phyloP scores from a whole-genome alignment of 2,113 vertebrate genomes.

The Dipodomys spectabilis region DNA sequence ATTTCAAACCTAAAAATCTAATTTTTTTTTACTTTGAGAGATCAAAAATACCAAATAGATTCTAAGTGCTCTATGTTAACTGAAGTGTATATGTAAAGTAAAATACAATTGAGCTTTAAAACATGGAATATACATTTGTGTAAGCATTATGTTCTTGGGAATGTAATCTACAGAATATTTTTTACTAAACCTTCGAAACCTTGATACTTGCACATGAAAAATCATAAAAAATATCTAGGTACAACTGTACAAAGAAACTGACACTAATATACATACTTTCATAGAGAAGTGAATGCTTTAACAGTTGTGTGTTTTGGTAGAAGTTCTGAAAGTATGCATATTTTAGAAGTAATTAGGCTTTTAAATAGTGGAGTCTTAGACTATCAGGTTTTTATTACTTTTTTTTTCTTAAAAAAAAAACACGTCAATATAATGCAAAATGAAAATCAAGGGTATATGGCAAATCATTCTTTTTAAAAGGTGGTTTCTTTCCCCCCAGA shows the following conservation, averaged over 20 bases:
- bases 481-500: constrained; percentile 67
- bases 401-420: constrained; percentile 80
- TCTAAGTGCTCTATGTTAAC: constrained; percentile 89
- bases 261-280: constrained; percentile 86
- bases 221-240: constrained; percentile 88
- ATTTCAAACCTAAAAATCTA: constrained; percentile 86
- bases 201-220: constrained; percentile 86
- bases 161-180: constrained; percentile 87
- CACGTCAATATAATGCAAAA: constrained; percentile 85
- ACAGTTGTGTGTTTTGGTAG: constrained; percentile 86
- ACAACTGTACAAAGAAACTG: constrained; percentile 89
- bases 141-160: constrained; percentile 88
- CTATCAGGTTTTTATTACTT: constrained; percentile 84
- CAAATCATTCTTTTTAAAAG: constrained; percentile 81
- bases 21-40: constrained; percentile 84
- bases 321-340: constrained; percentile 86
- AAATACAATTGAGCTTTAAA: constrained; percentile 88
- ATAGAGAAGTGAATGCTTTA: constrained; percentile 85
- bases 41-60: constrained; percentile 86
- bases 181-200: constrained; percentile 88
- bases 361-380: constrained; percentile 89
- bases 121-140: constrained; percentile 86
- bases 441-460: constrained; percentile 83
- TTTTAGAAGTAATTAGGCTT: constrained; percentile 88
- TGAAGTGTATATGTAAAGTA: constrained; percentile 84